Percentiles rank a stretch among this genome's conserved stretches.
phyloP scores from a whole-genome alignment of 2,113 vertebrate genomes.

The Albula goreensis region DNA sequence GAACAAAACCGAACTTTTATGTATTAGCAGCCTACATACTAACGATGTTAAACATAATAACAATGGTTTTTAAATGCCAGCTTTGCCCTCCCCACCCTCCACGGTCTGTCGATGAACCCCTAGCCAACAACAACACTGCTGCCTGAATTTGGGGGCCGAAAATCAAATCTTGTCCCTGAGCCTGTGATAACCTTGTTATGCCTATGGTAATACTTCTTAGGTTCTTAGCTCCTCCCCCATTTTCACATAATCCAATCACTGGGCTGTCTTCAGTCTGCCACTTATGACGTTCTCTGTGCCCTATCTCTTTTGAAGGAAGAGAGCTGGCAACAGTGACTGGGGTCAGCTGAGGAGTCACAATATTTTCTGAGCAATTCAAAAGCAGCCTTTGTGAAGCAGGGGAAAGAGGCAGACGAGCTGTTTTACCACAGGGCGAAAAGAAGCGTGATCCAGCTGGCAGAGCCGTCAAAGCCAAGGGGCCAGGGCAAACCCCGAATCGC shows the following conservation, averaged over 20 bases:
- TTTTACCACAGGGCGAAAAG: constrained; percentile 8
- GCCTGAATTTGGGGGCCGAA: too few relatives aligned
- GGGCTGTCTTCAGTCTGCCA: neutral
- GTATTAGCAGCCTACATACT: too few relatives aligned
- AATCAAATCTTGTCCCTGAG: too few relatives aligned
- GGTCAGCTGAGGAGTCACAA: constrained; percentile 3
- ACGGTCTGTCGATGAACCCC: too few relatives aligned
- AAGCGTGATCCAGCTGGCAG: neutral
- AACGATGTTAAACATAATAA: too few relatives aligned
- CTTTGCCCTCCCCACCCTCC: too few relatives aligned
- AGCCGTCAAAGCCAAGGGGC: neutral
- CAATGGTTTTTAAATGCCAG: too few relatives aligned
- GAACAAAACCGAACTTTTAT: too few relatives aligned
- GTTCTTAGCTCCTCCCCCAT: neutral
- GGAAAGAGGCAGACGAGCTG: constrained; percentile 7
- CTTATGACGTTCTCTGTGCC: neutral
- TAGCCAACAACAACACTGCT: too few relatives aligned
- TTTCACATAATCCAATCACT: neutral
- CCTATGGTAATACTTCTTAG: neutral
- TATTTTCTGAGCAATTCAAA: neutral
- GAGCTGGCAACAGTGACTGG: constrained; percentile 5
- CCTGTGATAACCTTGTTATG: too few relatives aligned
- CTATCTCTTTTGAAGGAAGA: neutral
- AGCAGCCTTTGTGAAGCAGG: constrained; percentile 4
- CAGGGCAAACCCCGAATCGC: neutral